Conservation (phyloP, 2,888 invertebrate species). For the Chorisops tibialis region DNA sequence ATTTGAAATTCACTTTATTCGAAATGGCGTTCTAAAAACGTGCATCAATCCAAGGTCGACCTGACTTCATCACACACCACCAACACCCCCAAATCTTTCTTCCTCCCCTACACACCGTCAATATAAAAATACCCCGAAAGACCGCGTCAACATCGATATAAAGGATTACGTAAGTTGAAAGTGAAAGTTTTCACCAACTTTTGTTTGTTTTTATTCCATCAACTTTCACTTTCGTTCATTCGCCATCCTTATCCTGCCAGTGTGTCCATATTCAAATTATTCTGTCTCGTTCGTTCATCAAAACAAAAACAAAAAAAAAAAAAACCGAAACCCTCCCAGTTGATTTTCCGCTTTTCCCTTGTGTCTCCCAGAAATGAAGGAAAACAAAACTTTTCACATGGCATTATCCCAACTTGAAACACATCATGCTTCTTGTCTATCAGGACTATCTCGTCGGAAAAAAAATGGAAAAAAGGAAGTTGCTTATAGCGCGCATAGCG, state of each 20-base stretch:
- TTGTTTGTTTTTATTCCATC: not conserved
- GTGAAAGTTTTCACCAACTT: conserved; percentile 4
- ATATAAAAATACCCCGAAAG: too few relatives aligned
- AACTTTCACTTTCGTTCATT: not conserved
- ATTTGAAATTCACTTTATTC: too few relatives aligned
- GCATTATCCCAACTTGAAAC: not conserved
- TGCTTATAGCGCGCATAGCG: not conserved
- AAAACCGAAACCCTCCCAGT: too few relatives aligned
- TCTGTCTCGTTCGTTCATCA: not conserved
- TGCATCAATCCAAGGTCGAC: too few relatives aligned
- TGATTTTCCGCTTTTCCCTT: not conserved
- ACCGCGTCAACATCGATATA: not conserved
- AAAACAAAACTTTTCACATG: not conserved
- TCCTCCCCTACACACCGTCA: too few relatives aligned
- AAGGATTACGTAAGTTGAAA: conserved; percentile 18
- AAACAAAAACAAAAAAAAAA: too few relatives aligned
- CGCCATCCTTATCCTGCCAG: not conserved
- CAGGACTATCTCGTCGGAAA: not conserved
- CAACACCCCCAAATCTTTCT: too few relatives aligned
- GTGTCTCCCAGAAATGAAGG: not conserved
- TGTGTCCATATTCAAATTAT: not conserved
- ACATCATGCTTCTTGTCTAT: not conserved
- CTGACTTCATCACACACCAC: too few relatives aligned
- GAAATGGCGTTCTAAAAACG: too few relatives aligned
- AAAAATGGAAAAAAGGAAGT: not conserved